A percentile compares a stretch with the other conserved stretches of the same genome.
phyloP scores from a whole-genome alignment of 2,888 invertebrate genomes.

The Frankliniella fusca region DNA sequence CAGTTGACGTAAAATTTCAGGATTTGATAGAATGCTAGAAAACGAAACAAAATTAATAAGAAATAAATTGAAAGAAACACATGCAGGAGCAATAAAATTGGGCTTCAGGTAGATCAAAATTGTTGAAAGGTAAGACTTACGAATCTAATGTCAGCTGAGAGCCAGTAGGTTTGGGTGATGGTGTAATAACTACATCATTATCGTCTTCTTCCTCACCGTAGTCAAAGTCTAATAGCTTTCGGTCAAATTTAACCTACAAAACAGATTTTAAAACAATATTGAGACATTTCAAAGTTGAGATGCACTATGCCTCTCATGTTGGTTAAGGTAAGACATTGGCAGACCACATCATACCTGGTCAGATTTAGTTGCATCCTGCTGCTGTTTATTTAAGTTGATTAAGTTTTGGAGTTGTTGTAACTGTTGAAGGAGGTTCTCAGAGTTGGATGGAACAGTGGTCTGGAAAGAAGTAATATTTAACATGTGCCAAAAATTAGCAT shows the following conservation, averaged over 20 bases:
- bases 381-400: slow-evolving; percentile 40
- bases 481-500: not conserved
- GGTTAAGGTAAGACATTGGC: too few relatives aligned
- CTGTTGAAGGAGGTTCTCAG: slow-evolving; percentile 39
- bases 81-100: slow-evolving; percentile 31
- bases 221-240: slow-evolving; percentile 83
- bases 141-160: slow-evolving; percentile 39
- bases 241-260: slow-evolving; percentile 65
- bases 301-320: too few relatives aligned
- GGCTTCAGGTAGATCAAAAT: too few relatives aligned
- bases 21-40: slow-evolving; percentile 71
- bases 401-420: slow-evolving; percentile 47
- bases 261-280: not conserved
- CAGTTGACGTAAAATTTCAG: slow-evolving; percentile 82
- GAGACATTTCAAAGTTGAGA: too few relatives aligned
- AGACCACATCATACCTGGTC: not conserved
- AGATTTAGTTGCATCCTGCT: slow-evolving; percentile 33
- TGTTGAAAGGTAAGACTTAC: not conserved
- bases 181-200: slow-evolving; percentile 44
- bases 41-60: slow-evolving; percentile 38
- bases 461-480: not conserved
- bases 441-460: not conserved
- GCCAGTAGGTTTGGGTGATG: slow-evolving; percentile 38
- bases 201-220: slow-evolving; percentile 91
- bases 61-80: slow-evolving; percentile 32